Evolutionary conservation across 1,140 invertebrate species (phyloP), one percentile per base, ranked within the genome.

Genomic region (Scaptodrosophila lebanonensis): DNA sequence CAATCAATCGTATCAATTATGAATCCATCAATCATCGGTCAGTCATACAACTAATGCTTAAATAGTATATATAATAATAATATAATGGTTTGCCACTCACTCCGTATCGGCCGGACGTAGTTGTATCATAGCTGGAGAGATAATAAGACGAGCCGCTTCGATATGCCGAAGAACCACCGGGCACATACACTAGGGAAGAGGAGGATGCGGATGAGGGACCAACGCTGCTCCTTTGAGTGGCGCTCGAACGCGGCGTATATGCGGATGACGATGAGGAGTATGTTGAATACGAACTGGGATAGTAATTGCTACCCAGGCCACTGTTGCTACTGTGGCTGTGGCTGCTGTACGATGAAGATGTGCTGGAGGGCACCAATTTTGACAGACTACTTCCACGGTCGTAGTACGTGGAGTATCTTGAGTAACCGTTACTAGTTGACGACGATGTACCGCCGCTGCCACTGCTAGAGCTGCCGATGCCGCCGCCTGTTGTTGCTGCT

Each of bases 21-120:
- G n/a, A n/a, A n/a, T n/a, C n/a, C n/a, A 30, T 18, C 15, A 29
- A 13, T 18, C 25, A 12, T 42, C 20, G 17, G 30, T 11, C 8
- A 7, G 30, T 29, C 42, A 44, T 44, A 25, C 42, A 25, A 9
- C 6, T 29, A 44, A 44, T 44, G n/a, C 27, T 27, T 16, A 25
- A 29, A 27, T 30, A 44, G 30, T 30, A 13, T 44, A 16, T 15
- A 45, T 44, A 39, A 50, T 45, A 11, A 56, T 47, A 3, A 22
- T 22, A 12, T 45, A 58, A 35, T 16, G 6, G 29, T 4, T 48
- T 48, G 9, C 12, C 63, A 85, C 83, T 85, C 61, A 85, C 83
- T 85, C 83, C 83, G 69, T 69, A 85, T 85, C 83, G 70, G 82
- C 77, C 65, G 54, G 51, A 76, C 39, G 83, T 60, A 83, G 65